Conservation (phyloP, 2,888 invertebrate genomes). For the Epistrophe eligans region DNA sequence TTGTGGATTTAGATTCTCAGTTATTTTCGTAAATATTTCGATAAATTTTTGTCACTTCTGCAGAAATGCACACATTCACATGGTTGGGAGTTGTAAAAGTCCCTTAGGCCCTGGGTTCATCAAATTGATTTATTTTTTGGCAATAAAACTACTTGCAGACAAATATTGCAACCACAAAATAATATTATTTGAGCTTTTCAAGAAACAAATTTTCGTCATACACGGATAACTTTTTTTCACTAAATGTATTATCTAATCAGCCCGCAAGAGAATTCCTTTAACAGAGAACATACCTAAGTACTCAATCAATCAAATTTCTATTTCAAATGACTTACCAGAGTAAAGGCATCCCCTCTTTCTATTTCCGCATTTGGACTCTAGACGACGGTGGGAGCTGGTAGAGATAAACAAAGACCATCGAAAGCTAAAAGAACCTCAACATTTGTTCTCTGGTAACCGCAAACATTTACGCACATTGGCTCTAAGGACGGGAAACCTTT, state of each 20-base stretch:
- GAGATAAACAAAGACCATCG: conserved; percentile 14
- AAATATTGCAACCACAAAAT: too few relatives aligned
- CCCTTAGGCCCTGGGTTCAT: too few relatives aligned
- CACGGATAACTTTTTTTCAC: not conserved
- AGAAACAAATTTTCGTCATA: too few relatives aligned
- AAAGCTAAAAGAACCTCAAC: conserved; percentile 33
- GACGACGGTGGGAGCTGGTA: too few relatives aligned
- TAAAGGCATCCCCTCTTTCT: not conserved
- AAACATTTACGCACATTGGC: conserved; percentile 62
- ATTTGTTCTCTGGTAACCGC: conserved; percentile 46
- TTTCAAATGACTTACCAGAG: conserved; percentile 1
- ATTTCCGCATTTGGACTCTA: conserved; percentile 13
- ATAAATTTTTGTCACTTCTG: too few relatives aligned
- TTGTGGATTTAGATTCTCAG: too few relatives aligned
- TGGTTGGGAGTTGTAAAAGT: too few relatives aligned
- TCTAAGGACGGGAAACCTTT: conserved; percentile 20
- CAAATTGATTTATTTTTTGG: too few relatives aligned
- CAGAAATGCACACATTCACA: too few relatives aligned
- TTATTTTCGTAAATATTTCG: too few relatives aligned
- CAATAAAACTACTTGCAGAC: too few relatives aligned
- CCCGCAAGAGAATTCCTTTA: not conserved
- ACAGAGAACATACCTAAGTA: conserved; percentile 25
- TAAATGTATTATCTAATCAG: conserved; percentile 1
- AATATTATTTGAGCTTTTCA: too few relatives aligned
- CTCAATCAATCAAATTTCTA: conserved; percentile 56